These are phyloP conservation scores for Varanus salvator DNA, from an alignment of 2,113 vertebrate genomes.

Conservation along the genomic window DNA sequence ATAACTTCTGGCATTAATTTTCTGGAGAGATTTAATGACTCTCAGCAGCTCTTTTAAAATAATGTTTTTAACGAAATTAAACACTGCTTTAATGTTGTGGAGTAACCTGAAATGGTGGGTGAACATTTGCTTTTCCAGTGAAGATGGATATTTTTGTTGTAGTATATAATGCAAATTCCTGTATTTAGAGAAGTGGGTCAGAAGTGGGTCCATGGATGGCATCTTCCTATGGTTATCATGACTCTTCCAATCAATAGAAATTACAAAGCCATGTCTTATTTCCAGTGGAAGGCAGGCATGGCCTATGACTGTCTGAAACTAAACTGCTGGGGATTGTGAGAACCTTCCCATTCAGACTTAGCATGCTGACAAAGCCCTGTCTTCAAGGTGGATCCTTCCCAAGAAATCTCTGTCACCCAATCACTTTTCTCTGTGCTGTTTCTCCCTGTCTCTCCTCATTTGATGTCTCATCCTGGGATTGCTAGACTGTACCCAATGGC, in stretches of 20 bases:
- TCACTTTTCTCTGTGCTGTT: no score
- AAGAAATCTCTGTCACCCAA: no score
- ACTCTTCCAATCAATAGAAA: not conserved
- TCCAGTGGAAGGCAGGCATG: no score
- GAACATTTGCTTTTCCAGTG: not conserved
- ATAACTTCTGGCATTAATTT: conserved; percentile 18
- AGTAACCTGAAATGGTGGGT: not conserved
- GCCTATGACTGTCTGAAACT: no score
- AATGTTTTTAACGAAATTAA: conserved; percentile 1
- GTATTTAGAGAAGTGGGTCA: not conserved
- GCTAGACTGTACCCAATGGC: no score
- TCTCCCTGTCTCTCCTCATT: no score
- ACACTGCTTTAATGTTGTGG: not conserved
- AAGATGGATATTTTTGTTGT: not conserved
- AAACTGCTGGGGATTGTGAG: no score
- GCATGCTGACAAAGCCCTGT: no score
- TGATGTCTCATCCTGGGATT: no score
- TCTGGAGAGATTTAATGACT: conserved; percentile 8
- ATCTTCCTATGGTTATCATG: not conserved
- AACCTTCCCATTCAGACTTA: no score
- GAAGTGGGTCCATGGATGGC: not conserved
- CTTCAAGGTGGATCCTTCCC: no score
- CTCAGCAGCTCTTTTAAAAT: conserved; percentile 18
- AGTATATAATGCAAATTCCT: not conserved
- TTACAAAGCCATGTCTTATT: no score